These are phyloP conservation scores for Amiota minor DNA, from an alignment of 2,888 invertebrate genomes.

Conservation along the genomic window DNA sequence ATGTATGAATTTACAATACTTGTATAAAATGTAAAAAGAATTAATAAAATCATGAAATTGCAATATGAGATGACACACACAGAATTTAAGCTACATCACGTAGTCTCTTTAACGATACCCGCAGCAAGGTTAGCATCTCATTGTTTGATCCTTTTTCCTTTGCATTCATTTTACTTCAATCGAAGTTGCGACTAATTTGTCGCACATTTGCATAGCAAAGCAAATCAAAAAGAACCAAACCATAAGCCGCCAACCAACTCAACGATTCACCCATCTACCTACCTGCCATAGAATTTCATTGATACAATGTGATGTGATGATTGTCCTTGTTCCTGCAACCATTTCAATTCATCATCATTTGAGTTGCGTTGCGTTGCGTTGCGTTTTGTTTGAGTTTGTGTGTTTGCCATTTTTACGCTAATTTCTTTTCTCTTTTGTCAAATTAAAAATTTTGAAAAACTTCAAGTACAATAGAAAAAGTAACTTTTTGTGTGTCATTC, in stretches of 20 bases:
- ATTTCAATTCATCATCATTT: constrained; percentile 4
- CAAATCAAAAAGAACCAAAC: constrained; percentile 24
- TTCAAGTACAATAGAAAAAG: constrained; percentile 10
- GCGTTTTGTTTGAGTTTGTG: background rate
- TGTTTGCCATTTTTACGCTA: constrained; percentile 43
- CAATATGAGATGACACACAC: no score
- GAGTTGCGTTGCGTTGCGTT: background rate
- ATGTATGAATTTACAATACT: no score
- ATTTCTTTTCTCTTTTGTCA: constrained; percentile 62
- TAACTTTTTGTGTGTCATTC: background rate
- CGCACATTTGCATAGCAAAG: constrained; percentile 40
- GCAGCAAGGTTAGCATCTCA: no score
- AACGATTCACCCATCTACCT: background rate
- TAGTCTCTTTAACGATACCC: no score
- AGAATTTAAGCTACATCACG: no score
- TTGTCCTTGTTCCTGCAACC: background rate
- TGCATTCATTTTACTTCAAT: constrained; percentile 1
- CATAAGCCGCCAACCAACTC: background rate
- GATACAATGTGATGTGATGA: background rate
- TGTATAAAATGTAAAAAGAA: no score
- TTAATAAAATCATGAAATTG: no score
- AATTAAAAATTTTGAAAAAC: constrained; percentile 56
- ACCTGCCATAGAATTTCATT: background rate
- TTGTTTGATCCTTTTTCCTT: background rate
- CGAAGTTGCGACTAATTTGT: constrained; percentile 32